Percentiles rank a stretch among this genome's conserved stretches.
Evolutionary conservation across 2,797 vertebrate species (phyloP).

Genomic region (Neosilurus hyrtlii): DNA sequence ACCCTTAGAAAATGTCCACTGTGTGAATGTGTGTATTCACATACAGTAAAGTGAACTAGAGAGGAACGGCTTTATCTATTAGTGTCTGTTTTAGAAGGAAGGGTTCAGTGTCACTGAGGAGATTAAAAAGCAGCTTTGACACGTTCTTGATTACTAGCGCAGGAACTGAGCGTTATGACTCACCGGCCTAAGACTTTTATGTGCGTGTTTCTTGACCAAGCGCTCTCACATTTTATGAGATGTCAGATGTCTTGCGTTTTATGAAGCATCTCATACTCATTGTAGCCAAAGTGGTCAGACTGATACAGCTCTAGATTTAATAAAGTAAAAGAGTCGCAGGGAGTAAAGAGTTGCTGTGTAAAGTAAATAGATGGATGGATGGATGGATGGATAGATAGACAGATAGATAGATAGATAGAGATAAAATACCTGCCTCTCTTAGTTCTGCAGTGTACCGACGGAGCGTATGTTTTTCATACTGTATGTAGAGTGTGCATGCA

Average conservation of each 20-base stretch:
- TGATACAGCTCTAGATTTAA: conserved; percentile 44
- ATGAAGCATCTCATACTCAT: conserved; percentile 32
- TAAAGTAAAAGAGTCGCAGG: conserved; percentile 30
- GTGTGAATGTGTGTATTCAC: background rate
- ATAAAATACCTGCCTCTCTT: background rate
- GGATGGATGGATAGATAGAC: too few relatives aligned
- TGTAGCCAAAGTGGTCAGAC: conserved; percentile 37
- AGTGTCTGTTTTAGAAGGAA: background rate
- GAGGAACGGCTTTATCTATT: conserved; percentile 6
- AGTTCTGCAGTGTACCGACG: background rate
- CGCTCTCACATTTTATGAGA: conserved; percentile 49
- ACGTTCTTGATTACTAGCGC: conserved; percentile 38
- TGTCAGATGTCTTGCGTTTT: conserved; percentile 41
- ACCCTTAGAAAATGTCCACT: background rate
- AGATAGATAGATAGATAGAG: too few relatives aligned
- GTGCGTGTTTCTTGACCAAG: conserved; percentile 44
- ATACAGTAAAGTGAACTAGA: background rate
- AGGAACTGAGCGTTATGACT: conserved; percentile 43
- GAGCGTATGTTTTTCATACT: conserved; percentile 10
- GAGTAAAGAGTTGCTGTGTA: background rate
- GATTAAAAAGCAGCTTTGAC: conserved; percentile 35
- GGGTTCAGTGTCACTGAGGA: conserved; percentile 11
- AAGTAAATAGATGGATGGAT: too few relatives aligned
- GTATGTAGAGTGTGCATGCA: background rate
- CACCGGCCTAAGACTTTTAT: conserved; percentile 41